Evolutionary conservation across 2,797 vertebrate species (phyloP), one percentile per base, ranked within the genome.

Genomic region (Paguma larvata): DNA sequence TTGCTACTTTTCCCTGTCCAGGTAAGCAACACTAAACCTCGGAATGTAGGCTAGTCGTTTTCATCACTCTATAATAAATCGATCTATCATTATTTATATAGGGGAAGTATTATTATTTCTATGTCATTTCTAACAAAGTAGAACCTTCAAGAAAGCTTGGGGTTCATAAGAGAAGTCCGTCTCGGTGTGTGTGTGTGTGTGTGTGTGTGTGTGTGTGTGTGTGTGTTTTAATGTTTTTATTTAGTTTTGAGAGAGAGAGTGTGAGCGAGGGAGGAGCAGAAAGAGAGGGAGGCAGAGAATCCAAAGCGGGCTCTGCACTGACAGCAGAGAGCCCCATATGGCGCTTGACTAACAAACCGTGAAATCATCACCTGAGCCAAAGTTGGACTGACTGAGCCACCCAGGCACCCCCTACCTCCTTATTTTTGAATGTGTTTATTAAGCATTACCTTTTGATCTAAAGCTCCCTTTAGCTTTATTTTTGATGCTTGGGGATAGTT

Each of bases 41-140:
- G 88, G 34, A 94, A 88, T 78, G 2, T 85, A 93, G 46, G 14
- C 23, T 75, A 80, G 30, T 80, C 70, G 68, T 94, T 96, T 85
- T 86, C 84, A 97, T 91, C 25, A 89, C 72, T 84, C 32, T 89
- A 51, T 93, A 84, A 75, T 83, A 94, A 91, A 62, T 89, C 18
- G 85, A 27, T 78, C 23, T 91, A n/a, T 93, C 51, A 77, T 96
- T 51, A 91, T 38, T 86, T 84, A 83, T 89, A 9, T 72, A 73
- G 68, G 48, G 34, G 13, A 91, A 85, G 25, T 83, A 23, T 75
- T 88, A 85, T 83, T 95, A 93, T 95, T 85, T 94, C 68, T 93
- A 30, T 94, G 32, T 77, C 65, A 92, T 90, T 89, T 84, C 44
- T 96, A 85, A 95, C 67, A 92, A 51, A 78, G 25, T 41, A 94